phyloP scores from a whole-genome alignment of 2,888 invertebrate genomes.

The Pheosia gnoma region DNA sequence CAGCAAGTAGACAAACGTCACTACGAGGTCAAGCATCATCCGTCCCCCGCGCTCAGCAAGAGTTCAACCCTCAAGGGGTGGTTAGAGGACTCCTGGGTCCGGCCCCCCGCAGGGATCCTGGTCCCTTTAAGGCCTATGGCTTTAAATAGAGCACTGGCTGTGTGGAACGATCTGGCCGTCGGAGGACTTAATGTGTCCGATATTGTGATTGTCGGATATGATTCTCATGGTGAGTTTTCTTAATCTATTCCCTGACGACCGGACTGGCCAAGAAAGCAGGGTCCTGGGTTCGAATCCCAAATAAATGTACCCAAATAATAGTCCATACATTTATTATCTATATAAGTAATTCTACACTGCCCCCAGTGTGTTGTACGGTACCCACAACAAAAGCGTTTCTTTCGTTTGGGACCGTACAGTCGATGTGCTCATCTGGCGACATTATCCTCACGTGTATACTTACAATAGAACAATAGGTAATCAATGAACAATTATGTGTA shows the following conservation, averaged over 20 bases:
- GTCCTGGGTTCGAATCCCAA: no score
- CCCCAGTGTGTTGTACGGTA: no score
- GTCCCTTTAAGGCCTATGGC: conserved; percentile 73
- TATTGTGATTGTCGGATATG: conserved; percentile 75
- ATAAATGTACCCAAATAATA: no score
- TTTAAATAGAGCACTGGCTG: conserved; percentile 65
- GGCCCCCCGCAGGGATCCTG: conserved; percentile 73
- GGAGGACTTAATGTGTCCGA: conserved; percentile 67
- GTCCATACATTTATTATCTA: no score
- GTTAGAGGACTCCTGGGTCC: conserved; percentile 75
- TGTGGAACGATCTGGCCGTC: conserved; percentile 70
- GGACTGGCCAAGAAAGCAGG: no score
- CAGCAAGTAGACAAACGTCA: conserved; percentile 44
- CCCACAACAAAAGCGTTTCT: no score
- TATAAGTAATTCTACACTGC: no score
- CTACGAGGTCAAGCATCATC: conserved; percentile 46
- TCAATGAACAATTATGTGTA: not conserved
- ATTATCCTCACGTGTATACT: conserved; percentile 12
- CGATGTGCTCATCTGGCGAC: no score
- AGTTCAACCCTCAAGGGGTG: conserved; percentile 65
- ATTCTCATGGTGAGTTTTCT: conserved; percentile 66
- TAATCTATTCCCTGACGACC: no score
- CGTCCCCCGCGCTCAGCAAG: conserved; percentile 48
- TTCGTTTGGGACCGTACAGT: no score
- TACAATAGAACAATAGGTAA: not conserved